A percentile compares a stretch with the other conserved stretches of the same genome.
These are phyloP conservation scores for Lasius fuliginosus DNA, from an alignment of 2,888 invertebrate genomes.

Conservation along the genomic window DNA sequence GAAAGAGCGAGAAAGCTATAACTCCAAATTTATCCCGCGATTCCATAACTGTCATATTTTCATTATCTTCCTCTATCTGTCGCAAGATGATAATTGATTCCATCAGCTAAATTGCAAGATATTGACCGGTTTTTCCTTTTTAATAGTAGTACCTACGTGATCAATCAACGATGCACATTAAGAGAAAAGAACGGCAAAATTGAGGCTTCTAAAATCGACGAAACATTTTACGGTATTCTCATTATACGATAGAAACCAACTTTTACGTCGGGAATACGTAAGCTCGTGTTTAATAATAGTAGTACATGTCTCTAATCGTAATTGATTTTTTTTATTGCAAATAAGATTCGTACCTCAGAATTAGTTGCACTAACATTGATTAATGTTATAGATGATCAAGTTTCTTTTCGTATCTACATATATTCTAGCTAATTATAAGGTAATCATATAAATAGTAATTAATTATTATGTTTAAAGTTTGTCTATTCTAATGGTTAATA, in stretches of 20 bases:
- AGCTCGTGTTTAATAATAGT: neutral
- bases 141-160: neutral
- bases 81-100: neutral
- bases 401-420: neutral
- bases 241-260: neutral
- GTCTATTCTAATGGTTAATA: neutral
- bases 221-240: constrained; percentile 32
- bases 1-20: neutral
- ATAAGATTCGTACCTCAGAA: neutral
- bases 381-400: no score
- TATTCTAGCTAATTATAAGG: neutral
- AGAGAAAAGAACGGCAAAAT: neutral
- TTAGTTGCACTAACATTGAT: neutral
- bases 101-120: neutral
- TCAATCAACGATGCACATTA: constrained; percentile 15
- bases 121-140: neutral
- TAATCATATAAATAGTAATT: neutral
- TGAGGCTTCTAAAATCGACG: constrained; percentile 17
- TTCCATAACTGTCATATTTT: neutral
- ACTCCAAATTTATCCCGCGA: neutral
- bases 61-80: neutral
- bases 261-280: neutral
- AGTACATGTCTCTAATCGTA: neutral
- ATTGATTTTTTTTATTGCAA: neutral
- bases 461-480: neutral